Evolutionary conservation across 2,888 invertebrate genomes (phyloP).

Genomic region (Augiades crinisus): DNA sequence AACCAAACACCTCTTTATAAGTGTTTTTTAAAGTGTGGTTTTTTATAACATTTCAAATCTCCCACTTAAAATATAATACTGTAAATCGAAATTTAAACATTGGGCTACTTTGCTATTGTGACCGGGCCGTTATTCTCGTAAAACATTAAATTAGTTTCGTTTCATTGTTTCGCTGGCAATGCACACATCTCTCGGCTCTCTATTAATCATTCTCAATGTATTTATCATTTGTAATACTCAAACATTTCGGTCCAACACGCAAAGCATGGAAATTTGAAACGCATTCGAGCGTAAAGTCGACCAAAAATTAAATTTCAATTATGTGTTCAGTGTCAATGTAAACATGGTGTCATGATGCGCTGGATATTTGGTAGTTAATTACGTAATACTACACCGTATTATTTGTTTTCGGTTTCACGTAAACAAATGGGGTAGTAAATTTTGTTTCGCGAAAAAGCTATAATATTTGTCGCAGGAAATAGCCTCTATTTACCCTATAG

Average conservation of each 20-base stretch:
- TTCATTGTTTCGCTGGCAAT: not conserved
- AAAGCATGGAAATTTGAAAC: slow-evolving; percentile 22
- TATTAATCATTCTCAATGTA: slow-evolving; percentile 21
- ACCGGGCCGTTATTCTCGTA: too few species aligned
- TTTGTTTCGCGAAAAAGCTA: slow-evolving; percentile 34
- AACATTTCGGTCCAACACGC: slow-evolving; percentile 19
- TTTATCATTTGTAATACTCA: slow-evolving; percentile 17
- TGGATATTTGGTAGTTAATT: slow-evolving; percentile 22
- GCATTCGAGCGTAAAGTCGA: slow-evolving; percentile 20
- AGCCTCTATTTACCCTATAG: slow-evolving; percentile 61
- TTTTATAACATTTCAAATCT: too few species aligned
- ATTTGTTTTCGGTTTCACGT: slow-evolving; percentile 8
- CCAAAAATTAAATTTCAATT: slow-evolving; percentile 26
- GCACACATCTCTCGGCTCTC: slow-evolving; percentile 5
- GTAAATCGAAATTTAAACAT: too few species aligned
- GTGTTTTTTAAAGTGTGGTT: too few species aligned
- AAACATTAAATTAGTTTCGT: not conserved
- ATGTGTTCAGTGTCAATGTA: slow-evolving; percentile 18
- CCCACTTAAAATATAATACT: too few species aligned
- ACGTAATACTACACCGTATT: slow-evolving; percentile 9
- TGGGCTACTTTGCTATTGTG: too few species aligned
- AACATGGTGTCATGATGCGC: slow-evolving; percentile 17
- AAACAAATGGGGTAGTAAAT: slow-evolving; percentile 13
- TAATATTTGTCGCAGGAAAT: slow-evolving; percentile 68
- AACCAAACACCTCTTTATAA: too few species aligned